Percentiles rank a stretch among this genome's conserved stretches.
Evolutionary conservation across 2,888 invertebrate genomes (phyloP).

Genomic region (Glyphotaelius pellucidus): DNA sequence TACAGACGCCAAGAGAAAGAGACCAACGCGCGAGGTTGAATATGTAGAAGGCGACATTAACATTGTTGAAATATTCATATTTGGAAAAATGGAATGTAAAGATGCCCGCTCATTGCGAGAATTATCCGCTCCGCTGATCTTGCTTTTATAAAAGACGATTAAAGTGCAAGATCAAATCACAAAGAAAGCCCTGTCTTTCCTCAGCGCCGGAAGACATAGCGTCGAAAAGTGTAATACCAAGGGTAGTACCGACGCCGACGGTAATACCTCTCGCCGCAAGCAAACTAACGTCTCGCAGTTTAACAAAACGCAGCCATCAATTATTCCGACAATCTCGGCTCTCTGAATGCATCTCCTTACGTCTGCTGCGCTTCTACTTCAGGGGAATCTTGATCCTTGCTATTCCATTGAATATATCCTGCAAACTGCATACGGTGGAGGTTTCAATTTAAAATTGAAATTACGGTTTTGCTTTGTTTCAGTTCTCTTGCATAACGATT

Average conservation of each 20-base stretch:
- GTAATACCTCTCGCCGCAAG: neutral
- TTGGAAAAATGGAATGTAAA: neutral
- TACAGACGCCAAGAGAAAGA: neutral
- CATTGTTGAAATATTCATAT: constrained; percentile 25
- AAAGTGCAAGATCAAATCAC: constrained; percentile 21
- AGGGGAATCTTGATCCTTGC: constrained; percentile 18
- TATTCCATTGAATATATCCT: constrained; percentile 16
- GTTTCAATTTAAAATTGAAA: neutral
- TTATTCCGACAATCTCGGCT: constrained; percentile 37
- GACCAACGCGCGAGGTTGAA: neutral
- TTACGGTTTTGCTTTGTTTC: neutral
- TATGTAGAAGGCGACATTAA: neutral
- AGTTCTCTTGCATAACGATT: neutral
- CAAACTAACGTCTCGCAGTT: neutral
- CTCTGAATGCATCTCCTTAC: constrained; percentile 23
- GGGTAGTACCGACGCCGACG: neutral
- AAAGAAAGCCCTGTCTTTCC: constrained; percentile 18
- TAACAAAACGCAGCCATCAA: constrained; percentile 46
- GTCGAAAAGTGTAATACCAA: neutral
- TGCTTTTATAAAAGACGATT: neutral
- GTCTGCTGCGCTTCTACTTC: constrained; percentile 4
- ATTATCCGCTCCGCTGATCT: constrained; percentile 32
- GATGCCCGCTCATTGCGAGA: neutral
- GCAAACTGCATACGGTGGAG: neutral
- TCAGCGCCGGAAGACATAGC: neutral